Conservation (phyloP, 2,888 invertebrate species). For the Xylophagus ater region DNA sequence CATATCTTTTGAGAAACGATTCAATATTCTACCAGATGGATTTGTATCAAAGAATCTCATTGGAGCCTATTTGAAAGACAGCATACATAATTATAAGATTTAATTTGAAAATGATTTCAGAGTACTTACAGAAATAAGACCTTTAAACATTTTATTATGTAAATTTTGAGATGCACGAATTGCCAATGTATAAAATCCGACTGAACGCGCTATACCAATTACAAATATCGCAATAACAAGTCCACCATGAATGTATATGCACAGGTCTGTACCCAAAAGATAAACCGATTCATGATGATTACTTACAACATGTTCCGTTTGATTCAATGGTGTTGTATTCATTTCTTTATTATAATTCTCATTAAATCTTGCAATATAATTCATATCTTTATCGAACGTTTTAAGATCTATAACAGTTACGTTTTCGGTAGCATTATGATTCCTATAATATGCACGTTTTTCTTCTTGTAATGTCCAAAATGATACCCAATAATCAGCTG, state of each 20-base stretch:
- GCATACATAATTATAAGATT: not conserved
- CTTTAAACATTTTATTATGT: conserved; percentile 58
- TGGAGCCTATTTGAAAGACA: conserved; percentile 30
- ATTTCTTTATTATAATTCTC: no score
- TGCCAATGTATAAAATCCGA: conserved; percentile 52
- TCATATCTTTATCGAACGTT: not conserved
- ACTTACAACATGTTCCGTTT: no score
- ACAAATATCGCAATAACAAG: conserved; percentile 44
- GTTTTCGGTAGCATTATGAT: not conserved
- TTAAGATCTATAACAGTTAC: no score
- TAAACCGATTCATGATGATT: no score
- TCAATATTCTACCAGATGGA: conserved; percentile 65
- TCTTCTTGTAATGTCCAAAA: conserved; percentile 43
- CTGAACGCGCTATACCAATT: conserved; percentile 48
- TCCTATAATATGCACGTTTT: conserved; percentile 16
- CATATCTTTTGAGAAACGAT: conserved; percentile 75
- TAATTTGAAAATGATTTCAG: not conserved
- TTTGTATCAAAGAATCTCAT: conserved; percentile 76
- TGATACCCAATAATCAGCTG: conserved; percentile 59
- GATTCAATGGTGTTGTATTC: no score
- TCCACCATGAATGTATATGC: conserved; percentile 50
- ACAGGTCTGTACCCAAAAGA: conserved; percentile 34
- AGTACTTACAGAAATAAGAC: conserved; percentile 25
- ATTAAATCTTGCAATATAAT: conserved; percentile 1
- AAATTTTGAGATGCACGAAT: conserved; percentile 54